Percentiles rank a stretch among this genome's conserved stretches.
These are phyloP conservation scores for Abrostola tripartita DNA, from an alignment of 2,888 invertebrate species.

Conservation along the genomic window DNA sequence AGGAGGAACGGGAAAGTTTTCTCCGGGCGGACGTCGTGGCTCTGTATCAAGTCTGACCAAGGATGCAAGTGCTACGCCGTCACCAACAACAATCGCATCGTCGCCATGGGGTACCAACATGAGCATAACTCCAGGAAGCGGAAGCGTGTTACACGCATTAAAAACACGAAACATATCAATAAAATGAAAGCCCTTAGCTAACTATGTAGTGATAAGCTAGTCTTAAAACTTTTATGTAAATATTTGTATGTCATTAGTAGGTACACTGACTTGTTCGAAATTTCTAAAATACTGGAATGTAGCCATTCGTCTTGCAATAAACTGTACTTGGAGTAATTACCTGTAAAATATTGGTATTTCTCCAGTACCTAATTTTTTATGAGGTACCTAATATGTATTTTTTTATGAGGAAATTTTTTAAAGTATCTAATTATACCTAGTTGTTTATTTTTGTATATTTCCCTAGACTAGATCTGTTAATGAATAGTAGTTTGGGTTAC, in stretches of 20 bases:
- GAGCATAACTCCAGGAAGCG: constrained; percentile 63
- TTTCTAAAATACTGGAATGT: too few relatives aligned
- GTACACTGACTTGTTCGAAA: neutral
- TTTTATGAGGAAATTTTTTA: too few relatives aligned
- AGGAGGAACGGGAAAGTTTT: constrained; percentile 61
- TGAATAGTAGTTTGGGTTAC: constrained; percentile 13
- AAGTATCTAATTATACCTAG: too few relatives aligned
- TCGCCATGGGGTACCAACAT: constrained; percentile 68
- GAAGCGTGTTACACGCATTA: constrained; percentile 21
- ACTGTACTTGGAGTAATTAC: too few relatives aligned
- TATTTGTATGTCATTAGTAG: neutral
- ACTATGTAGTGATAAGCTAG: constrained; percentile 11
- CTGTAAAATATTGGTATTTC: too few relatives aligned
- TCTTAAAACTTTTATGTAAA: constrained; percentile 5
- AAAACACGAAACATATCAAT: constrained; percentile 11
- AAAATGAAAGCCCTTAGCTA: constrained; percentile 8
- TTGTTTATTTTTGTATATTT: neutral
- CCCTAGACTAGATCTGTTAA: constrained; percentile 1
- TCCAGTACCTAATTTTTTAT: too few relatives aligned
- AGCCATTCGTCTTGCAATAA: too few relatives aligned
- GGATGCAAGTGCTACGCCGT: constrained; percentile 76
- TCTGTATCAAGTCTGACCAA: constrained; percentile 80
- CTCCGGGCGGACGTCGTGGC: constrained; percentile 64
- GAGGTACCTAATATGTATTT: too few relatives aligned
- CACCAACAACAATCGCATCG: constrained; percentile 64